Evolutionary conservation across 2,797 vertebrate species (phyloP), one percentile per base, ranked within the genome.

Genomic region (Vireo griseus): DNA sequence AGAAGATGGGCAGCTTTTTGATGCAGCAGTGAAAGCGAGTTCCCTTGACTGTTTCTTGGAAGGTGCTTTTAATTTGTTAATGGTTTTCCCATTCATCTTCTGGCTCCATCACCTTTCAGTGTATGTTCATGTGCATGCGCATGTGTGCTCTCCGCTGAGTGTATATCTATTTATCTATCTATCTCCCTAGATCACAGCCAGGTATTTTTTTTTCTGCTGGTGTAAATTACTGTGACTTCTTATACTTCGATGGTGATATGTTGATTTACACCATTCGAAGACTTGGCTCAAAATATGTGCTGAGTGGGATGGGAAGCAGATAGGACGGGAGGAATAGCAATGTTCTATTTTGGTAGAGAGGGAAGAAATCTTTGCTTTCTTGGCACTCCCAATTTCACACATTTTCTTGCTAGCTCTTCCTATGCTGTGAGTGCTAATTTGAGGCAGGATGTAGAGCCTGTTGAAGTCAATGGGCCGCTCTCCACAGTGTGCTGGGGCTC

Each of bases 221-320:
- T 96, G 95, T 96, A 96, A 96, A 96, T 96, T 94, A 95, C 92
- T 79, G 92, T 92, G 95, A 86, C 90, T 94, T 94, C 95, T 92
- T 97, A 59, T 94, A 90, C 92, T 94, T 95, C 45, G 2, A 89
- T 92, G 93, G 90, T 29, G 66, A 66, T 96, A 90, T 92, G 87
- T 95, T 96, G 93, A 91, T 97, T 95, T 94, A 86, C 82, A 92
- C 83, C 78, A 82, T 74, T 86, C 0, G 15, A 94, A 91, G 78
- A 89, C 84, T 94, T 96, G 94, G 94, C 87, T 96, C 91, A 79
- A 91, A 85, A 87, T 95, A 95, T 91, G 94, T 94, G 91, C 90
- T 92, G 92, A 92, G 93, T 97, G 95, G 94, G 92, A 92, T 93
- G 91, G 84, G 87, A 94, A 78, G 92, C 79, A 94, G 92, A 86